These are phyloP conservation scores for Anniella stebbinsi DNA, from an alignment of 2,797 vertebrate genomes.

Conservation along the genomic window DNA sequence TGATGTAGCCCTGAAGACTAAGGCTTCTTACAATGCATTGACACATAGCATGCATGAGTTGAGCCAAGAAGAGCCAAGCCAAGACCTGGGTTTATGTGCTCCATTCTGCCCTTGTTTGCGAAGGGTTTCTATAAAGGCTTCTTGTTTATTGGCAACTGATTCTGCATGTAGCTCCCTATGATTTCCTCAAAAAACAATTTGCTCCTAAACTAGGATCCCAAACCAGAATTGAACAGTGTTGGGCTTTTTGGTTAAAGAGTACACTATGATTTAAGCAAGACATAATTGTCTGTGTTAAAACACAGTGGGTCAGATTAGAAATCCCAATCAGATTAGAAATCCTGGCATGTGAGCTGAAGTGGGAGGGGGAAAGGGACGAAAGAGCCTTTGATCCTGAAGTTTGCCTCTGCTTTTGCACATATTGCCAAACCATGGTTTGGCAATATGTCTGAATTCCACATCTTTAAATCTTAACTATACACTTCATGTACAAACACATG, in stretches of 20 bases:
- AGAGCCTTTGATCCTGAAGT: not conserved
- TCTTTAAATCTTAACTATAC: not conserved
- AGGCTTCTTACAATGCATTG: not conserved
- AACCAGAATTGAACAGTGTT: not conserved
- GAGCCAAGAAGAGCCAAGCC: not conserved
- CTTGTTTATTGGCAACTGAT: not conserved
- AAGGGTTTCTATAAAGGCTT: not conserved
- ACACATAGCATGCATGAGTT: not conserved
- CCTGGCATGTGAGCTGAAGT: not conserved
- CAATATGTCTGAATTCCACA: not conserved
- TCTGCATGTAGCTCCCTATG: not conserved
- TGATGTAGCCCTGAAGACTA: not conserved
- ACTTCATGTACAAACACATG: not conserved
- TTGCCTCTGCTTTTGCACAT: not conserved
- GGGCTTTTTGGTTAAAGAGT: not conserved
- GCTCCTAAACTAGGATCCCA: not conserved
- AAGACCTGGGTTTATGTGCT: too few relatives aligned
- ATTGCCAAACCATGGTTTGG: not conserved
- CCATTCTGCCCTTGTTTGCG: not conserved
- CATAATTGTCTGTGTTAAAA: not conserved
- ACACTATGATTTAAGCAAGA: not conserved
- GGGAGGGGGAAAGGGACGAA: not conserved
- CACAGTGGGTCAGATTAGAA: too few relatives aligned
- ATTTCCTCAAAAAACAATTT: not conserved
- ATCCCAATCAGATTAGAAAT: too few relatives aligned